Evolutionary conservation across 2,888 invertebrate species (phyloP).

Genomic region (Actias luna): DNA sequence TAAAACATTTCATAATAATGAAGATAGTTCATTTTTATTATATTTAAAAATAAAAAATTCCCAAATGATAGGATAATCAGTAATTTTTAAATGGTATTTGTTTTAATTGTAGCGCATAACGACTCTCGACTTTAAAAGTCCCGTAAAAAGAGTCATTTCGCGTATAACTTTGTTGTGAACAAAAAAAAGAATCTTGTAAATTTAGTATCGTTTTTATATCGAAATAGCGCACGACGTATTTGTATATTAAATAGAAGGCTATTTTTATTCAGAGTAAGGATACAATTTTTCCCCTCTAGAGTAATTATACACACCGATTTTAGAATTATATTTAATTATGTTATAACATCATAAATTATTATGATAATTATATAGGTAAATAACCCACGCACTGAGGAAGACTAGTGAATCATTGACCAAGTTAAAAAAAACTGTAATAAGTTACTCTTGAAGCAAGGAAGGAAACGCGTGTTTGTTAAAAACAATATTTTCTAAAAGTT

Average conservation of each 20-base stretch:
- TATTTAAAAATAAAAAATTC: background rate
- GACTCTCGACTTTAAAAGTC: conserved; percentile 9
- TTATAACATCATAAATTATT: background rate
- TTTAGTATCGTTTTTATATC: conserved; percentile 1
- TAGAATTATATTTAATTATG: background rate
- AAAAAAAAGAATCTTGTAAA: background rate
- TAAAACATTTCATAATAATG: background rate
- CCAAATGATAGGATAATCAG: background rate
- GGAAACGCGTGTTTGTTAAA: no score
- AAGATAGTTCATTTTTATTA: background rate
- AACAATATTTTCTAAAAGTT: no score
- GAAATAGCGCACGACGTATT: background rate
- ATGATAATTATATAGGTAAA: background rate
- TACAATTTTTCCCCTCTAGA: background rate
- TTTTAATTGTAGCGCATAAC: background rate
- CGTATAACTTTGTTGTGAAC: conserved; percentile 5
- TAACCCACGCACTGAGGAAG: background rate
- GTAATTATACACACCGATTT: background rate
- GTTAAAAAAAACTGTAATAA: no score
- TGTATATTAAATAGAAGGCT: background rate
- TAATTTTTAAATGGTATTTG: background rate
- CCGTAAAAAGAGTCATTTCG: background rate
- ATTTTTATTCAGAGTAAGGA: conserved; percentile 7
- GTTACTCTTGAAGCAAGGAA: no score
- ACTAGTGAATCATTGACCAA: background rate